Evolutionary conservation across 2,113 vertebrate genomes (phyloP).

Genomic region (Mugil cephalus): DNA sequence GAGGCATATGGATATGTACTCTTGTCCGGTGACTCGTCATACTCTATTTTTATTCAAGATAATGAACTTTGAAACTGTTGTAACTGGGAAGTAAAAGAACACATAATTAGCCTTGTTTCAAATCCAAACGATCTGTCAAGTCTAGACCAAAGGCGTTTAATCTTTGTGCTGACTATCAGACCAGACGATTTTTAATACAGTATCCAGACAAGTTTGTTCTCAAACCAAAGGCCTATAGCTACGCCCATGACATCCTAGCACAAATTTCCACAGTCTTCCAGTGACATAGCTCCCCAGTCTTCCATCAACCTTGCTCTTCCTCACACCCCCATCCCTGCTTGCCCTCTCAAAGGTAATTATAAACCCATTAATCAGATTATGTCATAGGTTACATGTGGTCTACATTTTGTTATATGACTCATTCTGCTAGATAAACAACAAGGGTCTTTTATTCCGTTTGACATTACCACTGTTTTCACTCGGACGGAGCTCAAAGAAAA

Average conservation of each 20-base stretch:
- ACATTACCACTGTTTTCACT: constrained; percentile 75
- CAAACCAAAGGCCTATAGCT: constrained; percentile 33
- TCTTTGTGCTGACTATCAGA: constrained; percentile 46
- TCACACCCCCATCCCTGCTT: constrained; percentile 42
- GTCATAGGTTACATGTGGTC: constrained; percentile 86
- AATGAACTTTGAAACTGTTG: constrained; percentile 52
- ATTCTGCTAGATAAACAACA: constrained; percentile 81
- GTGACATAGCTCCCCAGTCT: constrained; percentile 47
- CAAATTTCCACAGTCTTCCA: constrained; percentile 62
- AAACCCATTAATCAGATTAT: constrained; percentile 85
- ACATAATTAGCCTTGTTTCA: constrained; percentile 25
- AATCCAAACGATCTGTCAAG: constrained; percentile 43
- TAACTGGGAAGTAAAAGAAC: constrained; percentile 26
- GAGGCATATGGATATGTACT: constrained; percentile 64
- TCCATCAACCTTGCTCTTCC: constrained; percentile 41
- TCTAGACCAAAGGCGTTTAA: constrained; percentile 28
- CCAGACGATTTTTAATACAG: constrained; percentile 35
- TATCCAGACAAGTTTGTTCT: constrained; percentile 51
- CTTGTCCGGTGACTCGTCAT: constrained; percentile 18
- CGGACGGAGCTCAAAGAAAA: constrained; percentile 64
- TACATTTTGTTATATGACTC: constrained; percentile 82
- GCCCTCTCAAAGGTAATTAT: constrained; percentile 79
- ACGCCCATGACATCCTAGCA: constrained; percentile 44
- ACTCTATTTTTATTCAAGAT: constrained; percentile 49
- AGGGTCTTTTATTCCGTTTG: constrained; percentile 77